These are phyloP conservation scores for Ctena decussata DNA, from an alignment of 2,888 invertebrate species.

Conservation along the genomic window DNA sequence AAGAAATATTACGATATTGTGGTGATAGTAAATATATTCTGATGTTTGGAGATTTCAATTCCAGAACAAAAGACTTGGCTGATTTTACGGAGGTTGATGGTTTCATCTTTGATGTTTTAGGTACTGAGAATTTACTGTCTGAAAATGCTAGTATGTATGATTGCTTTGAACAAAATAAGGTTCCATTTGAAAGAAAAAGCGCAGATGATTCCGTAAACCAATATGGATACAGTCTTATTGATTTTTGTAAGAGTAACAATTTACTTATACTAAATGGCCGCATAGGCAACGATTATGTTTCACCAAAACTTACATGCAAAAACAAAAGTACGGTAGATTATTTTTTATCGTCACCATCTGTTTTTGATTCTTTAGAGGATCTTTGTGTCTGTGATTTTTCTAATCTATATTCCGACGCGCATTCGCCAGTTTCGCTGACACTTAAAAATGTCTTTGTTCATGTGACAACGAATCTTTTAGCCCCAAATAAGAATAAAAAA, in stretches of 20 bases:
- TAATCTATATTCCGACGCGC: not conserved
- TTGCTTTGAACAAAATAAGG: not conserved
- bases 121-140: not conserved
- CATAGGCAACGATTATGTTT: not conserved
- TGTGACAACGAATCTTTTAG: no score
- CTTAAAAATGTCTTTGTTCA: not conserved
- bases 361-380: not conserved
- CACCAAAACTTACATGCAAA: not conserved
- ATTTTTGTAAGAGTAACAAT: not conserved
- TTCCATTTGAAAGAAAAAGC: not conserved
- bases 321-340: not conserved
- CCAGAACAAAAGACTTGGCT: not conserved
- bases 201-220: not conserved
- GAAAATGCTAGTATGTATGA: not conserved
- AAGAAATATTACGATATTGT: not conserved
- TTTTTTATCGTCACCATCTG: not conserved
- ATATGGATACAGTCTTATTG: not conserved
- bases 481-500: not conserved
- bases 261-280: not conserved
- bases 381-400: not conserved
- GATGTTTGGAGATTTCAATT: no score
- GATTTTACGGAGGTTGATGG: not conserved
- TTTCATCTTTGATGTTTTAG: not conserved
- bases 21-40: not conserved
- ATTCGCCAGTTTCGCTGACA: not conserved